A percentile compares a stretch with the other conserved stretches of the same genome.
phyloP scores from a whole-genome alignment of 2,113 vertebrate genomes.

The Balaenoptera acutorostrata region DNA sequence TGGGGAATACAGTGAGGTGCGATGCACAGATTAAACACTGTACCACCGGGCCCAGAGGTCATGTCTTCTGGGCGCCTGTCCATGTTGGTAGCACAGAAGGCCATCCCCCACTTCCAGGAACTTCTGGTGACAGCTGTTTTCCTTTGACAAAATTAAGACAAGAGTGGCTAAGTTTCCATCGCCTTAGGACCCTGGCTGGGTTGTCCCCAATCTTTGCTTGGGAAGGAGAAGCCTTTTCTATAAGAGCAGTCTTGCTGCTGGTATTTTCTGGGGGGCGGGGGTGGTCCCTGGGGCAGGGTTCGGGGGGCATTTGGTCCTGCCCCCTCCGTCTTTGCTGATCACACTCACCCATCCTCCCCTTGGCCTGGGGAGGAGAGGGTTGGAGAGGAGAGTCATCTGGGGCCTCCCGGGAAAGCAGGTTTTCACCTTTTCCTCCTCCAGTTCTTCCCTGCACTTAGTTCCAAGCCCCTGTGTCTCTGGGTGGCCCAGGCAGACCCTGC shows the following conservation, averaged over 20 bases:
- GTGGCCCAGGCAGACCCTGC: background rate
- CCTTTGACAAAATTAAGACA: background rate
- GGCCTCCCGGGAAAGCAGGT: background rate
- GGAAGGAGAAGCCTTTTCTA: background rate
- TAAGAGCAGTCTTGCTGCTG: background rate
- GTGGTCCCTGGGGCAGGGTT: background rate
- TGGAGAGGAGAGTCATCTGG: background rate
- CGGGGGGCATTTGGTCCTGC: background rate
- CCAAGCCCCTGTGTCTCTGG: background rate
- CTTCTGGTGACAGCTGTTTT: background rate
- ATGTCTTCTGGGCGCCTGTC: background rate
- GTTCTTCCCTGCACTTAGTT: background rate
- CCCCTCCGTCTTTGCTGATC: background rate
- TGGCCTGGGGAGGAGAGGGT: background rate
- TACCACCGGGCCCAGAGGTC: background rate
- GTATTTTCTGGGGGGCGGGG: background rate
- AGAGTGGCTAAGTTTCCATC: background rate
- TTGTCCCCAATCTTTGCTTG: background rate
- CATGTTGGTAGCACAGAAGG: background rate
- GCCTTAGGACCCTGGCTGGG: background rate
- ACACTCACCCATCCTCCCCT: background rate
- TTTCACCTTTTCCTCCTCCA: background rate
- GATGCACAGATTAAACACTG: background rate
- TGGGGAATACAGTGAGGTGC: background rate
- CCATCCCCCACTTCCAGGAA: background rate